Percentiles rank a stretch among this genome's conserved stretches.
Conservation (phyloP, 2,797 vertebrate species). For the Perdix hodgsoniae region DNA sequence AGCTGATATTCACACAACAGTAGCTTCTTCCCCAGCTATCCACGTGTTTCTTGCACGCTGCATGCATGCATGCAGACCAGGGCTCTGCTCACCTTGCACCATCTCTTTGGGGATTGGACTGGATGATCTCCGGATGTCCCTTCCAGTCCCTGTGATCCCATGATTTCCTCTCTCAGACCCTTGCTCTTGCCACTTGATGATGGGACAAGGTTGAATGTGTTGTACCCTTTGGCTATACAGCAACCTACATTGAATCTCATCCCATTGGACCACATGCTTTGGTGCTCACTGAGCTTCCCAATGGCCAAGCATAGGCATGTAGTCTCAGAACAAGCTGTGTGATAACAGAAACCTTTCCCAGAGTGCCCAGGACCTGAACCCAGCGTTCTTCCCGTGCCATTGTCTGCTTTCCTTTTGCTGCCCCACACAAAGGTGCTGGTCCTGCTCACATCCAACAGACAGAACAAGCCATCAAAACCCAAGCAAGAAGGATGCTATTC, state of each 20-base stretch:
- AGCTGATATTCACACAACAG: not conserved
- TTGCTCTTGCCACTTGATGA: not conserved
- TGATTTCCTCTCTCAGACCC: not conserved
- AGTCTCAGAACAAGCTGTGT: not conserved
- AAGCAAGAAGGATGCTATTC: not conserved
- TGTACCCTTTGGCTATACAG: not conserved
- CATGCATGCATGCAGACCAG: too few species aligned
- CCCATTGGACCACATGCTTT: not conserved
- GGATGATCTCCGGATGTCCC: too few species aligned
- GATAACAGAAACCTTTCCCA: not conserved
- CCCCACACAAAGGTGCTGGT: not conserved
- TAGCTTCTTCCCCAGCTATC: not conserved
- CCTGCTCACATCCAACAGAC: not conserved
- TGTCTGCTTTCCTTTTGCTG: not conserved
- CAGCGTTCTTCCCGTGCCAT: fast-evolving
- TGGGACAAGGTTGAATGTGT: fast-evolving
- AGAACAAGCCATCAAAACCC: not conserved
- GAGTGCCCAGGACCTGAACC: not conserved
- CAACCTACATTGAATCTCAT: not conserved
- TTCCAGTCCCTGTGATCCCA: too few species aligned
- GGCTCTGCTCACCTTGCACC: not conserved
- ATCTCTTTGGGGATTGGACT: not conserved
- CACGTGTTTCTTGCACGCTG: not conserved
- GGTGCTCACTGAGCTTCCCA: not conserved
- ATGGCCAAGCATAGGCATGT: not conserved